Base-by-base conservation (phyloP, 1,140 invertebrate species). In the Leptinotarsa lineolata region DNA sequence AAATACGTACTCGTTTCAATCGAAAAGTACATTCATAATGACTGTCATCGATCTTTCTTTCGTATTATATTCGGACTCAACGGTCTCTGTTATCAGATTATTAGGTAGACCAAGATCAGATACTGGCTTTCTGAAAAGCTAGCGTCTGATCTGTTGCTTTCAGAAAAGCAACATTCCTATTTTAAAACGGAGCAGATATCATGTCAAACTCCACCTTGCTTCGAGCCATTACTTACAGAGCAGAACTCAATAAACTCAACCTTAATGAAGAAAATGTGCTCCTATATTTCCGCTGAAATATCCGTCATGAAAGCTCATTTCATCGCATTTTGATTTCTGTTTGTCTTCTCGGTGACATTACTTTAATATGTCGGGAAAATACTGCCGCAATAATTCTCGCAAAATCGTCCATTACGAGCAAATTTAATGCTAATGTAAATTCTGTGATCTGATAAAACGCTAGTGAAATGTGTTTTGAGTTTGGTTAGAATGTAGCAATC, bases 301-400 rank as follows among this genome's bases (percentile, higher is more conserved):
- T 54, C 48, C 48, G 48, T 13, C 15, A n/a, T 54, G 48, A 54
- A 54, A 54, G 48, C 15, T 16, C 48, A 54, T 54, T 15, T 54
- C 48, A 18, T 54, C 48, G 48, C 48, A 54, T 54, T 54, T 54
- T 54, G 48, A 54, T 54, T 54, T 54, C 48, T 54, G 48, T 54
- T 54, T 54, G 48, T 54, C 48, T 54, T 18, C n/a, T n/a, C 48
- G 15, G 15, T 54, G 48, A 54, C 48, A 13, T 54, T 54, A 13
- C 48, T 54, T 54, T 54, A 54, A 54, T 54, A 54, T 54, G 13
- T 54, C 48, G n/a, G 48, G 48, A 54, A 54, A 54, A 54, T 54
- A 54, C n/a, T 54, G 6, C 48, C 5, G 48, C 48, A 54, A 54
- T 54, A 54, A 54, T 15, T 54, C 16, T 15, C 48, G 0, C 48